A percentile compares a stretch with the other conserved stretches of the same genome.
Conservation (phyloP, 2,113 vertebrate genomes). For the Himantopus leucocephalus region DNA sequence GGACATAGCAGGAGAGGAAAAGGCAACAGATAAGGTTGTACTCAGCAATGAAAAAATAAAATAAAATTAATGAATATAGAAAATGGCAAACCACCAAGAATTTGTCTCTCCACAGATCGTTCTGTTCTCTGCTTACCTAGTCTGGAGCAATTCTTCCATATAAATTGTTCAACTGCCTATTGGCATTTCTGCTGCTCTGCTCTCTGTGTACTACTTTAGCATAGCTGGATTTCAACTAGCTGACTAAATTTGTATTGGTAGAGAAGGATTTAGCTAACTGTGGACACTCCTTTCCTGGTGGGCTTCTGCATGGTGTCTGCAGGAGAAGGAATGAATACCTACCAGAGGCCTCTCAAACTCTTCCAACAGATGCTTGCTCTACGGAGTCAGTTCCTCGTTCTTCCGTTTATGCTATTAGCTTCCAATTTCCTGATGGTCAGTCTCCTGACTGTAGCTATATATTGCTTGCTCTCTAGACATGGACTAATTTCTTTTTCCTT, state of each 20-base stretch:
- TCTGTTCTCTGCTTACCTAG: neutral
- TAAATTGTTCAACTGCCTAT: neutral
- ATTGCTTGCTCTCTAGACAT: neutral
- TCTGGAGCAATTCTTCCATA: neutral
- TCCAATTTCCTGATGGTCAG: neutral
- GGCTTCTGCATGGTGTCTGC: neutral
- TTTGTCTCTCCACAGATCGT: neutral
- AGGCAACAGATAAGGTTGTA: neutral
- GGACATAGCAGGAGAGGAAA: neutral
- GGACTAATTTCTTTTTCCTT: neutral
- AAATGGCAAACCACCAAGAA: neutral
- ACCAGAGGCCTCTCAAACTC: neutral
- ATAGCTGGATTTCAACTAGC: neutral
- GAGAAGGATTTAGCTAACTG: neutral
- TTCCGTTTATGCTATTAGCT: neutral
- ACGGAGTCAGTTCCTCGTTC: neutral
- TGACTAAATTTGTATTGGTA: neutral
- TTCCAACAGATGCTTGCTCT: neutral
- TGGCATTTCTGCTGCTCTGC: neutral
- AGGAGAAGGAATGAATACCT: neutral
- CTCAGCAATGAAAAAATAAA: neutral
- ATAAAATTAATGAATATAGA: neutral
- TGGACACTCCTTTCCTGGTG: neutral
- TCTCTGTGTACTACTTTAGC: fast-evolving
- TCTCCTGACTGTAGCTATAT: neutral